A percentile compares a stretch with the other conserved stretches of the same genome.
Conservation (phyloP, 2,797 vertebrate genomes). For the Salmo trutta region DNA sequence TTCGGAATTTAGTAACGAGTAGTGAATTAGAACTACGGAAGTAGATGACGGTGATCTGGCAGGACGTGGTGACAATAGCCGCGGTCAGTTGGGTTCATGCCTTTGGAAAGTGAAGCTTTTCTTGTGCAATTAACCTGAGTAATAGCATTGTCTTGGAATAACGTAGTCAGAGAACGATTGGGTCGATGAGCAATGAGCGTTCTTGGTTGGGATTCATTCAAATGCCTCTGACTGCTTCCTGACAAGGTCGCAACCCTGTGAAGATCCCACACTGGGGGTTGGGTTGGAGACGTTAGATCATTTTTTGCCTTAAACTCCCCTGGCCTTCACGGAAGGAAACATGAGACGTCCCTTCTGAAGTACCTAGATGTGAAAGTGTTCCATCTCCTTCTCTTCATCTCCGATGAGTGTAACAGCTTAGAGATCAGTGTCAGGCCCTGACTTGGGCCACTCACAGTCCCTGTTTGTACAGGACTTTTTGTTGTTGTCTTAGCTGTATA, state of each 20-base stretch:
- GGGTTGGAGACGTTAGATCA: background rate
- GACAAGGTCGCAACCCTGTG: background rate
- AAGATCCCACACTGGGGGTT: background rate
- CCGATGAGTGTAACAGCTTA: background rate
- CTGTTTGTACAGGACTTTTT: conserved; percentile 17
- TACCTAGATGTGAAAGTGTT: too few species aligned
- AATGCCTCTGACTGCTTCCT: background rate
- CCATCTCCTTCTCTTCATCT: background rate
- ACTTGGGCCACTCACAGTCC: background rate
- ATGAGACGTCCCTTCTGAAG: too few species aligned
- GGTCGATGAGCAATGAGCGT: background rate
- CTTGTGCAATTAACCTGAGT: conserved; percentile 6
- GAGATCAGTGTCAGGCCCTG: conserved; percentile 3
- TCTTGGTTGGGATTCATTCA: background rate
- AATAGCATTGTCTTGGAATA: background rate
- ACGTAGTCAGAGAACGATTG: background rate
- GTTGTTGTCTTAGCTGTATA: conserved; percentile 19
- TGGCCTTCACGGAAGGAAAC: background rate
- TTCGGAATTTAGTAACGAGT: conserved; percentile 1
- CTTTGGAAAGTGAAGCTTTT: conserved; percentile 19
- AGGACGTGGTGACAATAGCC: background rate
- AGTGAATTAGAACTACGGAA: conserved; percentile 9
- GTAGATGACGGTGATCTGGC: background rate
- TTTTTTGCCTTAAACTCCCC: background rate
- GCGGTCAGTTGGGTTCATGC: conserved; percentile 16